These are phyloP conservation scores for Champsocephalus gunnari DNA, from an alignment of 2,797 vertebrate species.

Conservation along the genomic window DNA sequence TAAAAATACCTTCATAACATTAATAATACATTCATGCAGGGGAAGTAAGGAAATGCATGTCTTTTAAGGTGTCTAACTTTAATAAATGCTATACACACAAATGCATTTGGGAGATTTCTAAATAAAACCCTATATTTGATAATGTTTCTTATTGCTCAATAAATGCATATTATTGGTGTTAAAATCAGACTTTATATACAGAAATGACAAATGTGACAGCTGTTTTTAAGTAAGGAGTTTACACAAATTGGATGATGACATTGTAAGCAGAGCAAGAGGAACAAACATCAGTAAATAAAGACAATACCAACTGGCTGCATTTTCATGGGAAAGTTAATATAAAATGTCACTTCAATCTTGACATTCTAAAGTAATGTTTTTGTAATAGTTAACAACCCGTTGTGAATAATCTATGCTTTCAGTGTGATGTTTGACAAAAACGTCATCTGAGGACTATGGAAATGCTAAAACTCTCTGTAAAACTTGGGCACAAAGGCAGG, in stretches of 20 bases:
- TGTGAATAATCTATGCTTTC: background rate
- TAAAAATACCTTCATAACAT: constrained; percentile 4
- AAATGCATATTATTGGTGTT: background rate
- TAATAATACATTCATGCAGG: constrained; percentile 2
- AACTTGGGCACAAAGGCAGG: constrained; percentile 3
- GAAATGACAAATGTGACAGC: constrained; percentile 12
- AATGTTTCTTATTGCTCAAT: background rate
- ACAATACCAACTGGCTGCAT: constrained; percentile 27
- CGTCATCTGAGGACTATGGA: background rate
- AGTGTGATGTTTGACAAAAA: constrained; percentile 18
- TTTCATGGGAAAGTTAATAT: constrained; percentile 7
- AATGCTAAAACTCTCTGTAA: background rate
- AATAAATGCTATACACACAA: background rate
- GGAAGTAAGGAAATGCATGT: background rate
- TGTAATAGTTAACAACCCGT: constrained; percentile 4
- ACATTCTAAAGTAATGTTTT: constrained; percentile 25
- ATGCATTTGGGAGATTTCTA: background rate
- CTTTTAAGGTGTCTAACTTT: background rate
- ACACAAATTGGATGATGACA: constrained; percentile 37
- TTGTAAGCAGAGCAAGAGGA: constrained; percentile 40
- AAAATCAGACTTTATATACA: constrained; percentile 6
- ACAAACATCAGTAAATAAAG: constrained; percentile 44
- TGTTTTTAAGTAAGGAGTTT: constrained; percentile 35
- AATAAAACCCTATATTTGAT: constrained; percentile 8
- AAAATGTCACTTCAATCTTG: constrained; percentile 11